A percentile compares a stretch with the other conserved stretches of the same genome.
These are phyloP conservation scores for Discoglossus pictus DNA, from an alignment of 2,797 vertebrate species.

Conservation along the genomic window DNA sequence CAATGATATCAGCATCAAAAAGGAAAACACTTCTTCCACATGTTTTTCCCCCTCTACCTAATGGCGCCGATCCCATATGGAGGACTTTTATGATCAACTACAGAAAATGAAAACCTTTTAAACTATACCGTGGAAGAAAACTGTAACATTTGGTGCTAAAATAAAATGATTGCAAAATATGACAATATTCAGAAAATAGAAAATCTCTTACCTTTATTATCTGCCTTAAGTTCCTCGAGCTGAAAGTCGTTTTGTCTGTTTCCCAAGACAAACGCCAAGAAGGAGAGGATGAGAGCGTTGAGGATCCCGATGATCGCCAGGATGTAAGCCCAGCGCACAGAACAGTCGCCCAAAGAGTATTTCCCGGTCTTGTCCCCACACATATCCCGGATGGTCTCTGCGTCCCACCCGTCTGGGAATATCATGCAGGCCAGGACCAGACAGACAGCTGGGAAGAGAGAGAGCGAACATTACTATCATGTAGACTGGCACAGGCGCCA, in stretches of 20 bases:
- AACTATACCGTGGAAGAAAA: too few relatives aligned
- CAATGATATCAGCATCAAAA: too few relatives aligned
- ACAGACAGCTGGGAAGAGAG: slow-evolving; percentile 79
- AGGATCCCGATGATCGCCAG: slow-evolving; percentile 96
- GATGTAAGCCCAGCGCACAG: slow-evolving; percentile 96
- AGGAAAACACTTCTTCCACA: too few relatives aligned
- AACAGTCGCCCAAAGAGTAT: slow-evolving; percentile 91
- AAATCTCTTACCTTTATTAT: slow-evolving; percentile 88
- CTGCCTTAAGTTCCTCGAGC: slow-evolving; percentile 88
- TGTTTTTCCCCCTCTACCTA: too few relatives aligned
- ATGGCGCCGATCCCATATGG: too few relatives aligned
- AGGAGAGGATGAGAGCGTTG: slow-evolving; percentile 95
- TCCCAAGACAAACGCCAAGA: slow-evolving; percentile 93
- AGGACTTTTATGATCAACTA: too few relatives aligned
- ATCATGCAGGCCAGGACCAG: slow-evolving; percentile 97
- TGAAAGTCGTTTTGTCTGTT: slow-evolving; percentile 92
- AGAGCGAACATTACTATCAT: not conserved
- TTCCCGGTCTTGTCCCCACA: slow-evolving; percentile 92
- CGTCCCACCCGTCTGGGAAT: slow-evolving; percentile 94
- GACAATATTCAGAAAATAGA: too few relatives aligned
- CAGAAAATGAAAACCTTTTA: too few relatives aligned
- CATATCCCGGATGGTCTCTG: slow-evolving; percentile 91
- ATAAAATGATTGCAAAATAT: too few relatives aligned
- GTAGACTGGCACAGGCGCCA: too few relatives aligned
- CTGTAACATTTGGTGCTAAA: too few relatives aligned